phyloP scores from a whole-genome alignment of 1,140 invertebrate genomes.

The Reticulitermes speratus region DNA sequence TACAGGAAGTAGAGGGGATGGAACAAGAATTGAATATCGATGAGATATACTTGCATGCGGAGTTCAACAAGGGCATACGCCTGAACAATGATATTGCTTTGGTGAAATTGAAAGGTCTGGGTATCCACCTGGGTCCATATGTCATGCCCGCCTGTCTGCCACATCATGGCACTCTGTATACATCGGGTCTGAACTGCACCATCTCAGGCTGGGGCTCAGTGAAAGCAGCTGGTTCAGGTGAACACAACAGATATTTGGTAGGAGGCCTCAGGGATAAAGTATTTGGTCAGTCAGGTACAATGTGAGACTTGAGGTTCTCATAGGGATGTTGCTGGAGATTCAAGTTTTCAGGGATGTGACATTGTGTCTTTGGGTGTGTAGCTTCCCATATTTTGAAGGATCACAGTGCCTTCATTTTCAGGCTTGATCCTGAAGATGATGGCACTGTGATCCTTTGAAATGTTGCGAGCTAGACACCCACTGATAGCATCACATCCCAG shows the following conservation, averaged over 20 bases:
- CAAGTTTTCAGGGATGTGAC: too few species aligned
- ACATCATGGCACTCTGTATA: constrained; percentile 50
- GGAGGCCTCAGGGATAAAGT: not conserved
- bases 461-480: too few species aligned
- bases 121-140: constrained; percentile 63
- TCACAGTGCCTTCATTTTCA: too few species aligned
- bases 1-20: constrained; percentile 57
- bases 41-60: constrained; percentile 64
- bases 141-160: constrained; percentile 77
- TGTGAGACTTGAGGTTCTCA: too few species aligned
- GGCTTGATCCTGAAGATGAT: too few species aligned
- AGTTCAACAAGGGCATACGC: constrained; percentile 61
- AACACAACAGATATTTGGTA: constrained; percentile 33
- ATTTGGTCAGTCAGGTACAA: too few species aligned
- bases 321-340: too few species aligned
- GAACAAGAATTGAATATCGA: constrained; percentile 68
- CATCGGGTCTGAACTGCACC: constrained; percentile 63
- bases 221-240: constrained; percentile 59
- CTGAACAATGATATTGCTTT: constrained; percentile 77
- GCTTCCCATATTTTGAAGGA: too few species aligned
- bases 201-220: constrained; percentile 79
- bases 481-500: too few species aligned
- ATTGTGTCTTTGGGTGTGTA: too few species aligned
- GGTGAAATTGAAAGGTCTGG: constrained; percentile 62
- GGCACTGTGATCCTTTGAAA: too few species aligned